These are phyloP conservation scores for Cinclus mexicanus DNA, from an alignment of 2,113 vertebrate genomes.

Conservation along the genomic window DNA sequence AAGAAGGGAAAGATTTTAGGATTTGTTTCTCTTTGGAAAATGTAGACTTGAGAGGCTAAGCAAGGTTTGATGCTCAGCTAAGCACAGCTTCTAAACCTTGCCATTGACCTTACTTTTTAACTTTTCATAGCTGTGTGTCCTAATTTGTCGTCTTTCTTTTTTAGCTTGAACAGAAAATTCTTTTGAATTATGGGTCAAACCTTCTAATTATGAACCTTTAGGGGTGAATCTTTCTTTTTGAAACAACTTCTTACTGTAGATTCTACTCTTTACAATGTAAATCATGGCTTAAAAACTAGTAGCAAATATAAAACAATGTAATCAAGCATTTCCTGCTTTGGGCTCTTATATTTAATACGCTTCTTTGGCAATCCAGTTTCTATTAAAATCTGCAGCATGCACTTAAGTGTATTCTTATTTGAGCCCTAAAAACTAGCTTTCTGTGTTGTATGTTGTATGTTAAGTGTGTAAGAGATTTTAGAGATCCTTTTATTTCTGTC, in stretches of 20 bases:
- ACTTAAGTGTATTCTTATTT: neutral
- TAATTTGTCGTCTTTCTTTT: neutral
- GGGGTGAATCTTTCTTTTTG: neutral
- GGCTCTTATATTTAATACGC: neutral
- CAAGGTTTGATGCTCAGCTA: neutral
- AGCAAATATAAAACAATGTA: neutral
- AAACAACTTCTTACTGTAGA: neutral
- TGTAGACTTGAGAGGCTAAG: neutral
- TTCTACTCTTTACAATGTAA: neutral
- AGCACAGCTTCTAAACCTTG: neutral
- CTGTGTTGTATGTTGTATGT: neutral
- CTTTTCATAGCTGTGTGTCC: neutral
- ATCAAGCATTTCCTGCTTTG: neutral
- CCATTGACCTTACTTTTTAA: neutral
- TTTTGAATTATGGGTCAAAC: neutral
- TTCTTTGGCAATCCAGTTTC: neutral
- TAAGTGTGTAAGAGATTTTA: neutral
- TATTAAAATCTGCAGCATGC: slow-evolving; percentile 10
- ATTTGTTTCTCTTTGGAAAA: neutral
- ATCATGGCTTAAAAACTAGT: neutral
- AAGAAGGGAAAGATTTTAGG: neutral
- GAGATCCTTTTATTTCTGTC: neutral
- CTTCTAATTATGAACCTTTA: neutral
- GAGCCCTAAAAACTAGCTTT: neutral
- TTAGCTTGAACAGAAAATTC: neutral